Evolutionary conservation across 1,140 invertebrate genomes (phyloP).

Genomic region (Melanaphis sacchari): DNA sequence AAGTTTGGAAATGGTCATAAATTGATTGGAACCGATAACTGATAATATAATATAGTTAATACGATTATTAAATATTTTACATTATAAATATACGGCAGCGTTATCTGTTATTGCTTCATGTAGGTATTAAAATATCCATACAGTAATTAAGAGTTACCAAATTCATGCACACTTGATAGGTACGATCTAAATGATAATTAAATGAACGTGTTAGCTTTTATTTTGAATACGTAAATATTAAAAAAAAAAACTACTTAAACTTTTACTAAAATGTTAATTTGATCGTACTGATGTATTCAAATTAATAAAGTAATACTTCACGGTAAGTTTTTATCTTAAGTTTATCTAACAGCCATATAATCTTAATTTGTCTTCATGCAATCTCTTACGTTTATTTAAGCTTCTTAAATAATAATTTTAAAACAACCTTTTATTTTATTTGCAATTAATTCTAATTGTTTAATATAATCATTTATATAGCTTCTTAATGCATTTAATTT

Average conservation of each 20-base stretch:
- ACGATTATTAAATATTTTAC: too few species aligned
- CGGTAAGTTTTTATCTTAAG: background rate
- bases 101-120: too few species aligned
- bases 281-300: background rate
- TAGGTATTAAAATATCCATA: too few species aligned
- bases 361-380: background rate
- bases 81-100: too few species aligned
- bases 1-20: too few species aligned
- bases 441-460: background rate
- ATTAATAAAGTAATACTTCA: background rate
- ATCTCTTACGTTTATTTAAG: background rate
- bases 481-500: background rate
- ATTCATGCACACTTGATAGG: background rate
- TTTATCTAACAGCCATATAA: background rate
- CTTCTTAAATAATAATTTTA: background rate
- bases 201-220: background rate
- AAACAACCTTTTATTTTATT: background rate
- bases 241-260: background rate
- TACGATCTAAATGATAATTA: background rate
- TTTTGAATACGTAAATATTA: background rate
- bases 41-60: too few species aligned
- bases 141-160: background rate
- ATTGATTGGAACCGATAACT: too few species aligned
- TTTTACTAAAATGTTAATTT: background rate
- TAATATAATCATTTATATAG: background rate